phyloP scores from a whole-genome alignment of 2,888 invertebrate genomes.

The Thumatha senex region DNA sequence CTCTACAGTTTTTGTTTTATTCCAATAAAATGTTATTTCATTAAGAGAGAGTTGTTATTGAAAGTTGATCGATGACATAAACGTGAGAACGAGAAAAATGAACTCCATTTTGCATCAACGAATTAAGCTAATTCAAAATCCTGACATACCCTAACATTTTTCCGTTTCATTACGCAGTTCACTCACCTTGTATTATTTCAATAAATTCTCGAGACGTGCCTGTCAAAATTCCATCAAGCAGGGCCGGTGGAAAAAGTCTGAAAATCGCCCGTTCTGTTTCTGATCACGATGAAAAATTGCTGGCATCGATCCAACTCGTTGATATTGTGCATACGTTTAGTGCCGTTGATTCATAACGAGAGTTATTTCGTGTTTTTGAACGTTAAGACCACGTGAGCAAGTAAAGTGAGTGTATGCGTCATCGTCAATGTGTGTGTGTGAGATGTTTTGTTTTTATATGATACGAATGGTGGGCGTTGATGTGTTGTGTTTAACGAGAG shows the following conservation, averaged over 20 bases:
- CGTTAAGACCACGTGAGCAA: constrained; percentile 13
- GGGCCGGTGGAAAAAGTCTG: constrained; percentile 13
- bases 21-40: background rate
- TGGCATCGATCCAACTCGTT: constrained; percentile 36
- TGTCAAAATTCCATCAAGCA: constrained; percentile 35
- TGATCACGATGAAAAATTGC: constrained; percentile 35
- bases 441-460: too few relatives aligned
- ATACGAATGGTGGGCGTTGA: too few relatives aligned
- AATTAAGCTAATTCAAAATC: constrained; percentile 15
- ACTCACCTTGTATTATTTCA: constrained; percentile 22
- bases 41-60: background rate
- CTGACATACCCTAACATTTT: constrained; percentile 13
- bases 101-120: constrained; percentile 7
- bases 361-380: constrained; percentile 32
- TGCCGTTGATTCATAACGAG: constrained; percentile 37
- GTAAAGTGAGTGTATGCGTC: background rate
- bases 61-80: background rate
- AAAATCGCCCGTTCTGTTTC: constrained; percentile 24
- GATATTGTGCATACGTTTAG: constrained; percentile 40
- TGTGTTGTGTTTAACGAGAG: too few relatives aligned
- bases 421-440: background rate
- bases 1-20: background rate
- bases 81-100: constrained; percentile 4
- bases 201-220: constrained; percentile 18
- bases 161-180: constrained; percentile 26